These are phyloP conservation scores for Aselliscus stoliczkanus DNA, from an alignment of 2,797 vertebrate species.

Conservation along the genomic window DNA sequence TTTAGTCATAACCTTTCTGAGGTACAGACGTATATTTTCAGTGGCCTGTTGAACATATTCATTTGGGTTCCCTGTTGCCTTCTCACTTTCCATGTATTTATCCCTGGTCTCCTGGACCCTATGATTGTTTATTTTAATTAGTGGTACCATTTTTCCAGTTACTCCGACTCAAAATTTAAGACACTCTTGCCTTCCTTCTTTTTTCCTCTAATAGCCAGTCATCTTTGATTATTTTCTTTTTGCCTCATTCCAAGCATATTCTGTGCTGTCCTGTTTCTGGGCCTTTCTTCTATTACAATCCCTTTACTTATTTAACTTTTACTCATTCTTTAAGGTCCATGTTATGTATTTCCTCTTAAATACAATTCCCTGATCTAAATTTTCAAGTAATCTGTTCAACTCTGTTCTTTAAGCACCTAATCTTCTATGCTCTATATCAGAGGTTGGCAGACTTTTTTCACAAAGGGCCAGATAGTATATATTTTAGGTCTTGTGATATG, in stretches of 20 bases:
- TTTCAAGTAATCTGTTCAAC: not conserved
- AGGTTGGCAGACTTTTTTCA: conserved; percentile 25
- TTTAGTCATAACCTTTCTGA: not conserved
- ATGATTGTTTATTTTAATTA: not conserved
- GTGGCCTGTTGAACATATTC: not conserved
- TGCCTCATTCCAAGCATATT: not conserved
- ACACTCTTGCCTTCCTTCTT: not conserved
- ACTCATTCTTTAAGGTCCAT: not conserved
- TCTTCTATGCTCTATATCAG: not conserved
- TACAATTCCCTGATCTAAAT: not conserved
- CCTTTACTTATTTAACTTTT: not conserved
- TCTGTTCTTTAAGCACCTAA: conserved; percentile 13
- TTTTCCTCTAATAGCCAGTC: not conserved
- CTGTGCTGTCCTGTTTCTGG: conserved; percentile 10
- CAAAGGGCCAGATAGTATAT: not conserved
- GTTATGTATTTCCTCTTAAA: not conserved
- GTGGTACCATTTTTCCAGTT: not conserved
- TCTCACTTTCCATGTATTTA: not conserved
- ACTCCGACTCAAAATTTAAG: conserved; percentile 10
- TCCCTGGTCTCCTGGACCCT: not conserved
- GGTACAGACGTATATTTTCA: not conserved
- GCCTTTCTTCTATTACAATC: not conserved
- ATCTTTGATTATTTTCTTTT: not conserved
- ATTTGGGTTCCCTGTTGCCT: not conserved
- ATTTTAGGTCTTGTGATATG: not conserved